Conservation (phyloP, 2,113 vertebrate species). For the Corvus cornix region DNA sequence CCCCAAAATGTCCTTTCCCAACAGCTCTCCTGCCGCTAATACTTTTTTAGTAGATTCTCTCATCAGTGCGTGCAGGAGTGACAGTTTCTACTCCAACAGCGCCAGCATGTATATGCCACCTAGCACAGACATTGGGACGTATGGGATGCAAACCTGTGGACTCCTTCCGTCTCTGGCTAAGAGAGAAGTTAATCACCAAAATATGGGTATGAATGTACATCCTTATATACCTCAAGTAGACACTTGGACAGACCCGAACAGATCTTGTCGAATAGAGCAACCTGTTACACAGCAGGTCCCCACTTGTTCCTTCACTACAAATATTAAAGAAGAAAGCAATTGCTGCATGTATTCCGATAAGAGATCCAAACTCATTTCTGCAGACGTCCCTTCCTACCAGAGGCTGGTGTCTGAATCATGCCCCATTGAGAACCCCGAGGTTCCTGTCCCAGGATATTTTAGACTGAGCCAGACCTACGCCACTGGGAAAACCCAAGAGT, state of each 20-base stretch:
- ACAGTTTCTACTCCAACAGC: slow-evolving; percentile 97
- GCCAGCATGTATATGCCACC: slow-evolving; percentile 98
- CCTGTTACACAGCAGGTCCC: slow-evolving; percentile 92
- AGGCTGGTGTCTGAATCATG: slow-evolving; percentile 90
- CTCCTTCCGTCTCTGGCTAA: slow-evolving; percentile 98
- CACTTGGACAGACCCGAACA: slow-evolving; percentile 95
- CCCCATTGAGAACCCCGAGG: slow-evolving; percentile 92
- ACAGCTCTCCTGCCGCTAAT: slow-evolving; percentile 97
- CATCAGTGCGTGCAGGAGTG: slow-evolving; percentile 97
- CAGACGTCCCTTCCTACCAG: slow-evolving; percentile 90
- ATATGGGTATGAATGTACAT: slow-evolving; percentile 97
- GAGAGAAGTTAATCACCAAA: slow-evolving; percentile 97
- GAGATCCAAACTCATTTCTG: slow-evolving; percentile 90
- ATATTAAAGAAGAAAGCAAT: slow-evolving; percentile 98
- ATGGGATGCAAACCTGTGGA: slow-evolving; percentile 99
- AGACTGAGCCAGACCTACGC: slow-evolving; percentile 98
- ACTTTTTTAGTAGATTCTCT: slow-evolving; percentile 98
- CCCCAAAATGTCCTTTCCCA: slow-evolving; percentile 99
- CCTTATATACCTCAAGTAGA: slow-evolving; percentile 99
- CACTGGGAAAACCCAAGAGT: slow-evolving; percentile 93
- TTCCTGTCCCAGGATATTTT: slow-evolving; percentile 98
- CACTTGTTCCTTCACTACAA: slow-evolving; percentile 95
- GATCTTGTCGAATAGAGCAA: slow-evolving; percentile 95
- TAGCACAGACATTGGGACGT: slow-evolving; percentile 96
- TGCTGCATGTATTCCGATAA: slow-evolving; percentile 99